A percentile compares a stretch with the other conserved stretches of the same genome.
phyloP scores from a whole-genome alignment of 1,140 invertebrate genomes.

The Mya arenaria region DNA sequence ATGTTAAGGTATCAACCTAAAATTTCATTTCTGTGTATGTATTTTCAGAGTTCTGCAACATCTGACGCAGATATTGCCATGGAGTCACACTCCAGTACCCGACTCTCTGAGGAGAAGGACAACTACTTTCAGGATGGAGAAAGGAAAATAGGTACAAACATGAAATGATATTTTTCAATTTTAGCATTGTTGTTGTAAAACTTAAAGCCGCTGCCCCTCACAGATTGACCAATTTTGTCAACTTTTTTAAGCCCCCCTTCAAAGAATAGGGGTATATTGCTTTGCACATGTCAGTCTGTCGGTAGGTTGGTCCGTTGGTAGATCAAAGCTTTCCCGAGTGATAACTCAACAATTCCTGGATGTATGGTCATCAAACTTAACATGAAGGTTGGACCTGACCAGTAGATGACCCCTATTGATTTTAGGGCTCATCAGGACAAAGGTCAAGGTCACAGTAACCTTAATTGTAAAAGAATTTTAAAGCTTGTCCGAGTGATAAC shows the following conservation, averaged over 20 bases:
- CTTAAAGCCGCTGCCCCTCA: neutral
- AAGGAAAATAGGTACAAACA: constrained; percentile 80
- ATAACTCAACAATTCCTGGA: neutral
- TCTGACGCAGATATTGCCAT: constrained; percentile 49
- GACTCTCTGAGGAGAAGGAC: constrained; percentile 59
- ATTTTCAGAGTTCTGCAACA: constrained; percentile 50
- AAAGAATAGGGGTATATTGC: neutral
- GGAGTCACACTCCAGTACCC: neutral
- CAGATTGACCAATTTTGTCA: neutral
- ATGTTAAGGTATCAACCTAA: too few relatives aligned
- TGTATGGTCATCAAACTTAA: too few relatives aligned
- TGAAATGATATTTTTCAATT: neutral
- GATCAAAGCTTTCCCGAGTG: neutral
- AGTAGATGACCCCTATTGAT: too few relatives aligned
- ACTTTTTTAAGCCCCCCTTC: neutral
- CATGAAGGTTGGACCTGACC: too few relatives aligned
- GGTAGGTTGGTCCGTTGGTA: neutral
- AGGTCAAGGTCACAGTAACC: too few relatives aligned
- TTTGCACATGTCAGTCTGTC: neutral
- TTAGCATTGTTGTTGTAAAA: neutral
- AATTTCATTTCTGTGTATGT: neutral
- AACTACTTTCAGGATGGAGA: constrained; percentile 82
- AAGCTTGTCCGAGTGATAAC: too few relatives aligned
- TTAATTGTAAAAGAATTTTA: too few relatives aligned
- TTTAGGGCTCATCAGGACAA: too few relatives aligned